Evolutionary conservation across 1,140 invertebrate genomes (phyloP), one percentile per base, ranked within the genome.

Genomic region (Ceratitis capitata): DNA sequence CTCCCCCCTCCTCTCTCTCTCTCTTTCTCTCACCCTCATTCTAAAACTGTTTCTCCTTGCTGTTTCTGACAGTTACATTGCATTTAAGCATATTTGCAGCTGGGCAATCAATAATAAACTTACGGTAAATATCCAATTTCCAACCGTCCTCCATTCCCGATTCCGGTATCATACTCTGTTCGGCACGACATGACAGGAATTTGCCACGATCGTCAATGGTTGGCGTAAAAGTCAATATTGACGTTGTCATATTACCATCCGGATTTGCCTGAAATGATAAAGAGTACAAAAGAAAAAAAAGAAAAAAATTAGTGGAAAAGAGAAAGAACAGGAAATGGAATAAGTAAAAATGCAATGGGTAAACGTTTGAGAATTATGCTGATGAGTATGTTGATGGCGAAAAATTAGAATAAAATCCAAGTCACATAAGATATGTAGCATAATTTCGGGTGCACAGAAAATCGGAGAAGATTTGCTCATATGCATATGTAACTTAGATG

Each of bases 41-140:
- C n/a, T n/a, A n/a, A n/a, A n/a, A n/a, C n/a, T n/a, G n/a, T n/a
- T n/a, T n/a, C n/a, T n/a, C n/a, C n/a, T n/a, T n/a, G n/a, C n/a
- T n/a, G n/a, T n/a, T n/a, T n/a, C n/a, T n/a, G n/a, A n/a, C n/a
- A n/a, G n/a, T n/a, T n/a, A n/a, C n/a, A n/a, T n/a, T n/a, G n/a
- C n/a, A n/a, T n/a, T n/a, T n/a, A n/a, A 6, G 7, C 23, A 12
- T 12, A 39, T 35, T 45, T n/a, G 69, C 39, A 78, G 69, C 39
- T 78, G 69, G 35, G 69, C 69, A 42, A 78, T 78, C 69, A 78
- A 78, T 78, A 78, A 78, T 78, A 78, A 84, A 95, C 96, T 97
- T 93, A 98, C 97, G 96, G 92, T 97, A 94, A 91, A 98, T 96
- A 92, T 97, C 95, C 89, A 98, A 94, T 92, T 96, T 96, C 95